phyloP scores from a whole-genome alignment of 2,113 vertebrate species.

The Grus americana region DNA sequence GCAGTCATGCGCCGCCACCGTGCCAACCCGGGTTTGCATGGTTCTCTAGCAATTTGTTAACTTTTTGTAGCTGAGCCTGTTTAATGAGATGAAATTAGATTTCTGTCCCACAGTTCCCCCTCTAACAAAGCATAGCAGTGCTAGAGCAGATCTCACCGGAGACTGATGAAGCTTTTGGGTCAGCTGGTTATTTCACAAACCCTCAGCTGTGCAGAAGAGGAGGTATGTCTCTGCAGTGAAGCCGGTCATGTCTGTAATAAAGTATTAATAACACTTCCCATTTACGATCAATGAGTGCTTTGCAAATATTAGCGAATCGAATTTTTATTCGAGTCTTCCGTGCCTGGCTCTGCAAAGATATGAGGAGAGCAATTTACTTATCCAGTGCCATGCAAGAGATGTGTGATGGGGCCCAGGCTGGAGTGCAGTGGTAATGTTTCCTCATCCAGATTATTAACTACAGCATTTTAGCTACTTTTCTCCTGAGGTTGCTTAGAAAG shows the following conservation, averaged over 20 bases:
- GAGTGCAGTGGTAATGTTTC: not conserved
- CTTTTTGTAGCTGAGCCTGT: not conserved
- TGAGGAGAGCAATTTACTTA: not conserved
- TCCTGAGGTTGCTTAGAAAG: not conserved
- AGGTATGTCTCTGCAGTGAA: not conserved
- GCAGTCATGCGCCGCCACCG: not conserved
- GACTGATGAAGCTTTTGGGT: not conserved
- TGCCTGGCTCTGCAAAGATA: not conserved
- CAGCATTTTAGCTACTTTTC: not conserved
- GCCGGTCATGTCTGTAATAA: not conserved
- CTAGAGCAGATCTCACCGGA: not conserved
- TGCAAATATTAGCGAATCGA: not conserved
- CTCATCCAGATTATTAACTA: not conserved
- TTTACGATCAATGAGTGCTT: not conserved
- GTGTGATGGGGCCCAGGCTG: not conserved
- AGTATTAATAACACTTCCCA: not conserved
- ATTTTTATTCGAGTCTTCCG: not conserved
- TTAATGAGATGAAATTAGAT: not conserved
- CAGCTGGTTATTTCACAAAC: not conserved
- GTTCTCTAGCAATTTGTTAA: not conserved
- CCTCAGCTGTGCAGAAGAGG: not conserved
- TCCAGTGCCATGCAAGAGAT: not conserved
- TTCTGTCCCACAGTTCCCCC: not conserved
- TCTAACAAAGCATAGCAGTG: no score
- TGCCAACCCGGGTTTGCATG: accelerated